Base-by-base conservation (phyloP, 1,140 invertebrate genomes). In the Aethina tumida region DNA sequence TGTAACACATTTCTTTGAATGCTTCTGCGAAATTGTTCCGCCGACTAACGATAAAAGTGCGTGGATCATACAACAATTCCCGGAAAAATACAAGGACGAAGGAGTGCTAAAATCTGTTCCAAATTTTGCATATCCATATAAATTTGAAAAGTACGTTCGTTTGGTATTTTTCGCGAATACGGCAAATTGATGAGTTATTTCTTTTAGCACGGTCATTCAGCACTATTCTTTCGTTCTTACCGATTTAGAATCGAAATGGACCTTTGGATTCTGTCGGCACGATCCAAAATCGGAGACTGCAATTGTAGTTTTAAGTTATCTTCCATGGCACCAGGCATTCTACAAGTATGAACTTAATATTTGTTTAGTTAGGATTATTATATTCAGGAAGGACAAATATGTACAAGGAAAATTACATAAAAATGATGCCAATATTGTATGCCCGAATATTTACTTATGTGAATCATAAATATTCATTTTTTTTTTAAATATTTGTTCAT, bases 261-360 rank as follows among this genome's bases (percentile, higher is more conserved):
- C 86, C 21, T 96, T 92, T 73, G 92, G 92, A 42, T 96, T 92
- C 64, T 95, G 90, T 63, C 79, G 91, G 26, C 87, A 93, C 59
- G 84, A 92, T 64, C 83, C 86, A 9, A 80, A 82, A 55, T 74
- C 79, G 9, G 72, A 81, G 56, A 80, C 80, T 24, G 77, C 83
- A 36, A 65, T 89, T 50, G 79, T 90, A 25, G 58, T 91, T 29
- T 66, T 86, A 39, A 92, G 88, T 53, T 84, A 81, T 60, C 68
- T 96, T 48, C 91, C 92, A 45, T 96, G 92, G 92, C 92, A 94
- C 63, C 90, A 95, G 67, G 81, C 82, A 49, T 96, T 96, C 70
- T 91, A 92, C 60, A 90, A 87, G 78, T 79, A 71, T 63, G 66
- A 74, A 41, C 41, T 16, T 14, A 14, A 29, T 18, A 29, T 29